Percentiles rank a stretch among this genome's conserved stretches.
Conservation (phyloP, 2,888 invertebrate genomes). For the Orchesellides sinensis region DNA sequence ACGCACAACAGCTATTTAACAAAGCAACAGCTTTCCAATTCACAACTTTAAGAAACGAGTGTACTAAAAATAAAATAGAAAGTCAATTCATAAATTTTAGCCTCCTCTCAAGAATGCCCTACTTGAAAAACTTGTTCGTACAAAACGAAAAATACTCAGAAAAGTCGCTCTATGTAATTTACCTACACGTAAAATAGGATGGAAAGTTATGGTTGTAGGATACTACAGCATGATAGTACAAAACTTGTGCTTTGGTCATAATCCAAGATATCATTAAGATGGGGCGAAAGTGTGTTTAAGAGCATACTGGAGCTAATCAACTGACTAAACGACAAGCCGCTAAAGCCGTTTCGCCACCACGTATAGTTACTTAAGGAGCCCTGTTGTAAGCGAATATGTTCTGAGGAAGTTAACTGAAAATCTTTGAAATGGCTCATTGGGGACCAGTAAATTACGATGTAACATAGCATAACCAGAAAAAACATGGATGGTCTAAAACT, state of each 20-base stretch:
- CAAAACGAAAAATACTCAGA: too few relatives aligned
- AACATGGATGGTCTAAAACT: too few relatives aligned
- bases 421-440: slow-evolving; percentile 14
- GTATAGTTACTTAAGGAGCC: background rate
- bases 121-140: background rate
- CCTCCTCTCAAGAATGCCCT: background rate
- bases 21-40: background rate
- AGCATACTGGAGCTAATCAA: background rate
- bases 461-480: too few relatives aligned
- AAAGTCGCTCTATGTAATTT: background rate
- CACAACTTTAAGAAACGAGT: background rate
- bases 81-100: background rate
- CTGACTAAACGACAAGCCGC: background rate
- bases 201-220: background rate
- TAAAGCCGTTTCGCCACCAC: background rate
- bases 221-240: background rate
- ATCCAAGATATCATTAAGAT: slow-evolving; percentile 8
- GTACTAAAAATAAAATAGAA: background rate
- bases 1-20: too few relatives aligned
- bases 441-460: slow-evolving; percentile 7
- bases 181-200: slow-evolving; percentile 3
- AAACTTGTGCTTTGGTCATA: background rate
- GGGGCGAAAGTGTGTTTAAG: background rate
- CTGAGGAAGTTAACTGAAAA: background rate
- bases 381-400: background rate